phyloP scores from a whole-genome alignment of 2,888 invertebrate species.

The Nebria salina region DNA sequence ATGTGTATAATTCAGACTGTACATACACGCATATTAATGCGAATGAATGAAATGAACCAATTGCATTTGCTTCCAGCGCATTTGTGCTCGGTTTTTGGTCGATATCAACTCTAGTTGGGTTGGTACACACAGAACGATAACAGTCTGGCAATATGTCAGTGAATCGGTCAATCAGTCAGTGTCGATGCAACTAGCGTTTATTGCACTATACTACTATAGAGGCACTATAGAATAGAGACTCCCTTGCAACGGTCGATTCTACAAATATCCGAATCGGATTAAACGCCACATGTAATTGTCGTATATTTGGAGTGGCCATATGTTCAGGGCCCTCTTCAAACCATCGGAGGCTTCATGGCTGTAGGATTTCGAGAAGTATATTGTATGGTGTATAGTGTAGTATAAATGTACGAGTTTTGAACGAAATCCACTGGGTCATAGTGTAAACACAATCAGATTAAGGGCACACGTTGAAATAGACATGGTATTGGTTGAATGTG shows the following conservation, averaged over 20 bases:
- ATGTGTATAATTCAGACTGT: too few relatives aligned
- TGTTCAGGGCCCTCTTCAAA: conserved; percentile 17
- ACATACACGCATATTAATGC: neutral
- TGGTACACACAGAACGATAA: conserved; percentile 15
- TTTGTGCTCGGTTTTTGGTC: conserved; percentile 3
- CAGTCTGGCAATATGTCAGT: conserved; percentile 35
- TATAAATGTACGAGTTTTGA: neutral
- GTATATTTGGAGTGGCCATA: conserved; percentile 29
- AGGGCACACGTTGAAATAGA: conserved; percentile 46
- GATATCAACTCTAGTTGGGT: conserved; percentile 1
- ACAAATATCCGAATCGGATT: conserved; percentile 41
- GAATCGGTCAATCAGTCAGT: conserved; percentile 44
- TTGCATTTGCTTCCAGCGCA: neutral
- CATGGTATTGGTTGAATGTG: conserved; percentile 10
- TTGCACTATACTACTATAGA: neutral
- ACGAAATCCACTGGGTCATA: conserved; percentile 41
- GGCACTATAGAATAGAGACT: neutral
- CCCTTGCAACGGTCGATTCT: conserved; percentile 16
- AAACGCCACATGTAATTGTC: conserved; percentile 41
- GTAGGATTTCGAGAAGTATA: neutral
- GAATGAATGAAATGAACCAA: neutral
- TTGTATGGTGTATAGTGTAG: neutral
- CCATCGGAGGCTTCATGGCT: neutral
- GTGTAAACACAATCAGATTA: conserved; percentile 59
- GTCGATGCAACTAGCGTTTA: conserved; percentile 11